Conservation (phyloP, 1,140 invertebrate genomes). For the Drosophila trapezifrons region DNA sequence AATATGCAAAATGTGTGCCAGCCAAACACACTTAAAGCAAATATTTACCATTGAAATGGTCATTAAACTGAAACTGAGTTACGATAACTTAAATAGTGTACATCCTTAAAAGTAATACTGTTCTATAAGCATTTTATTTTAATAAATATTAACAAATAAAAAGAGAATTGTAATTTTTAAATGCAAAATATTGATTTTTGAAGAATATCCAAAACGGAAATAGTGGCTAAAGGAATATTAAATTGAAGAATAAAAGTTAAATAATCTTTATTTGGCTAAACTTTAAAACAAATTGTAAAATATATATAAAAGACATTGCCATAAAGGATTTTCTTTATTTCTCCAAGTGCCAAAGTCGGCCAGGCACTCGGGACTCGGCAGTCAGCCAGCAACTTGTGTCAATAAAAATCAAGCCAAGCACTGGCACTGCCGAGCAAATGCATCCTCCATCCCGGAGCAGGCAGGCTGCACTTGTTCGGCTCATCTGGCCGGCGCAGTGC, state of each 20-base stretch:
- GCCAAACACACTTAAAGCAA: conserved; percentile 17
- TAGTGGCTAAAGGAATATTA: no score
- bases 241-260: no score
- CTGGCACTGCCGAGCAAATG: conserved; percentile 47
- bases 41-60: not conserved
- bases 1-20: conserved; percentile 82
- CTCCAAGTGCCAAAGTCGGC: conserved; percentile 12
- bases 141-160: no score
- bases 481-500: conserved; percentile 29
- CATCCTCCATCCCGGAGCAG: conserved; percentile 53
- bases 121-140: no score
- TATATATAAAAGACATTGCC: not conserved
- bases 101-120: no score
- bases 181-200: no score
- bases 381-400: conserved; percentile 76
- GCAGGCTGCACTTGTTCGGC: conserved; percentile 70
- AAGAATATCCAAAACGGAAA: no score
- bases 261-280: no score
- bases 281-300: not conserved
- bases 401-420: conserved; percentile 79
- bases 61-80: not conserved
- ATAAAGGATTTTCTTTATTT: not conserved
- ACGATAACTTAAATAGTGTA: no score
- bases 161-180: no score
- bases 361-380: conserved; percentile 36